Evolutionary conservation across 2,888 invertebrate species (phyloP).

Genomic region (Craniophora ligustri): DNA sequence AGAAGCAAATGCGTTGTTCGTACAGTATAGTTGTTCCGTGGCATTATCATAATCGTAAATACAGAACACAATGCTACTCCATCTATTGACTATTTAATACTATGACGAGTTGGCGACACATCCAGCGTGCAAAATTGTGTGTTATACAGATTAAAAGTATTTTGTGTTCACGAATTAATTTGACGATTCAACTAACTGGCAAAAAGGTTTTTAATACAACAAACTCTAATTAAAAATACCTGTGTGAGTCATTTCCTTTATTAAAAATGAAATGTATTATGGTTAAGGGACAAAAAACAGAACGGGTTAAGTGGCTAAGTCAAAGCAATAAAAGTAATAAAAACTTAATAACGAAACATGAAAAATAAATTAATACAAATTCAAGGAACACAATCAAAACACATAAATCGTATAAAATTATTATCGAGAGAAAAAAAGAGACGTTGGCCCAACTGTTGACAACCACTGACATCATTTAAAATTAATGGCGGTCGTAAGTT

Average conservation of each 20-base stretch:
- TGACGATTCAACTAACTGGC: too few relatives aligned
- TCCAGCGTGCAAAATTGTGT: too few relatives aligned
- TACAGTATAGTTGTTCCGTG: too few relatives aligned
- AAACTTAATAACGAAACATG: constrained; percentile 47
- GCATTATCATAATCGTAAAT: too few relatives aligned
- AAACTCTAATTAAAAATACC: constrained; percentile 24
- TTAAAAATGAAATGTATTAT: constrained; percentile 38
- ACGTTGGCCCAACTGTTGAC: constrained; percentile 82
- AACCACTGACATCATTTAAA: constrained; percentile 81
- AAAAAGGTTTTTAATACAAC: background rate
- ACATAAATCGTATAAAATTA: constrained; percentile 79
- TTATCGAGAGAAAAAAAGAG: constrained; percentile 70
- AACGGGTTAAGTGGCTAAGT: constrained; percentile 53
- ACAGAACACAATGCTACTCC: too few relatives aligned
- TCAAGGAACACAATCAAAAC: constrained; percentile 69
- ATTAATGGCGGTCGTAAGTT: constrained; percentile 83
- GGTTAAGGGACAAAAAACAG: constrained; percentile 43
- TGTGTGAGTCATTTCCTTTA: constrained; percentile 37
- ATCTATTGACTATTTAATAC: too few relatives aligned
- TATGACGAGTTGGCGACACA: too few relatives aligned
- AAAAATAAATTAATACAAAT: constrained; percentile 62
- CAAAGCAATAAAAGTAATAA: constrained; percentile 44
- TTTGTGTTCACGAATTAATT: too few relatives aligned
- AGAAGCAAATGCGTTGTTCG: too few relatives aligned
- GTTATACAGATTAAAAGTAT: too few relatives aligned